A percentile compares a stretch with the other conserved stretches of the same genome.
These are phyloP conservation scores for Ochotona princeps DNA, from an alignment of 2,113 vertebrate genomes.

Conservation along the genomic window DNA sequence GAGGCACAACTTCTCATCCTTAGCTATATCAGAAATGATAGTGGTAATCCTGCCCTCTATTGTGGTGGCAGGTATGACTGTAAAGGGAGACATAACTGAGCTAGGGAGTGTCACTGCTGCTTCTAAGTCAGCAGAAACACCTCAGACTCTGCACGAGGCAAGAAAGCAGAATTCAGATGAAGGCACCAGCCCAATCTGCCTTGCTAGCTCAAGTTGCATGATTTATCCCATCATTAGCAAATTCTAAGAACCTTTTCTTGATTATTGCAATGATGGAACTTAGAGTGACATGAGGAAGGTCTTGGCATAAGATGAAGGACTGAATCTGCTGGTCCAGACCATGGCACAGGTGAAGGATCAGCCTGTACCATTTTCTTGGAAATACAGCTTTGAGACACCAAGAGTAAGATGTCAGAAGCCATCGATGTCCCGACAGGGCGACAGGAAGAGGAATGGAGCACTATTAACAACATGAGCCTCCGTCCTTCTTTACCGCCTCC, in stretches of 20 bases:
- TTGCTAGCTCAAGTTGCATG: constrained; percentile 36
- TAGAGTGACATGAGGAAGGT: constrained; percentile 59
- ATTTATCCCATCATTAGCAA: constrained; percentile 49
- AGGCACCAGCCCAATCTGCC: constrained; percentile 6
- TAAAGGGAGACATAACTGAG: constrained; percentile 32
- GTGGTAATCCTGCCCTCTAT: constrained; percentile 49
- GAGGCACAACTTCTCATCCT: constrained; percentile 57
- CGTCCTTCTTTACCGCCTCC: constrained; percentile 69
- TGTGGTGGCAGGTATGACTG: constrained; percentile 30
- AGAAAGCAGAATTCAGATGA: constrained; percentile 5
- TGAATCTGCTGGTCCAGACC: constrained; percentile 65
- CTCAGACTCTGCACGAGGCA: constrained; percentile 50
- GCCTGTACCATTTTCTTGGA: constrained; percentile 57
- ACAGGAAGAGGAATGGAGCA: constrained; percentile 67
- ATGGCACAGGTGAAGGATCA: constrained; percentile 56
- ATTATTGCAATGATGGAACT: constrained; percentile 58
- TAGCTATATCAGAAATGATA: constrained; percentile 27
- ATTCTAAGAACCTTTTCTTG: constrained; percentile 62
- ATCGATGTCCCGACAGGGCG: constrained; percentile 48
- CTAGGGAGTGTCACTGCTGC: constrained; percentile 60
- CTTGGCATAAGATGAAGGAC: constrained; percentile 52
- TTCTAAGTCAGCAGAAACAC: constrained; percentile 58
- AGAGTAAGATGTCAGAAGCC: constrained; percentile 70
- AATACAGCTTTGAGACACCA: constrained; percentile 65
- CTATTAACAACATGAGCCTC: constrained; percentile 68